phyloP scores from a whole-genome alignment of 2,113 vertebrate species.

The Prunella fulvescens region DNA sequence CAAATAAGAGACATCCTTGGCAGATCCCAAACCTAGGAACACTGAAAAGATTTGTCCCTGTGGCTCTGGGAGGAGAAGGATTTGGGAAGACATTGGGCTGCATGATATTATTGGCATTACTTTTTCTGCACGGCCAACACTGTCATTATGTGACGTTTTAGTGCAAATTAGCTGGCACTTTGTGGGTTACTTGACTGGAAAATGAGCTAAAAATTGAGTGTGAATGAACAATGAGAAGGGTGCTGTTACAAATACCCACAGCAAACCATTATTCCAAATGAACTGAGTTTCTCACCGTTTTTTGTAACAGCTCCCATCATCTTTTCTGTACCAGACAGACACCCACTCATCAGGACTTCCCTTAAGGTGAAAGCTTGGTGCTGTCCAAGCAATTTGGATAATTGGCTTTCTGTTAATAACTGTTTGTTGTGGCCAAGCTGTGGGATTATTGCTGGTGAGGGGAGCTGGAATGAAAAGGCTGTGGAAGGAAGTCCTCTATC shows the following conservation, averaged over 20 bases:
- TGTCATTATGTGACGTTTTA: fast-evolving
- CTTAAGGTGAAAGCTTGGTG: background rate
- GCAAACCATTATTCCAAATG: background rate
- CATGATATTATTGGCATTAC: fast-evolving
- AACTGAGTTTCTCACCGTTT: background rate
- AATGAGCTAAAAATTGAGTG: conserved; percentile 18
- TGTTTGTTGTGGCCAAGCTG: background rate
- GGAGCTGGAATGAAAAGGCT: background rate
- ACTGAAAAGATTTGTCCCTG: background rate
- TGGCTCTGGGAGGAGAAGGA: background rate
- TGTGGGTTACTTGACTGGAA: background rate
- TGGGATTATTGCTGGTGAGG: background rate
- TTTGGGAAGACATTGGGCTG: background rate
- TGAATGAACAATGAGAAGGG: background rate
- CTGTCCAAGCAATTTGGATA: background rate
- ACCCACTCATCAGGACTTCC: background rate
- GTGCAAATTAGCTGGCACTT: background rate
- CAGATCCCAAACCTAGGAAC: background rate
- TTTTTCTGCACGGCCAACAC: background rate
- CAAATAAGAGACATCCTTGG: background rate
- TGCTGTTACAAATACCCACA: background rate
- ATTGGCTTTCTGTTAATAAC: conserved; percentile 17
- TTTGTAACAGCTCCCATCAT: background rate
- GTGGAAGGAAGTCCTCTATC: background rate
- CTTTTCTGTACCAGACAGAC: background rate